Base-by-base conservation (phyloP, 2,113 vertebrate genomes). In the Salvelinus namaycush region DNA sequence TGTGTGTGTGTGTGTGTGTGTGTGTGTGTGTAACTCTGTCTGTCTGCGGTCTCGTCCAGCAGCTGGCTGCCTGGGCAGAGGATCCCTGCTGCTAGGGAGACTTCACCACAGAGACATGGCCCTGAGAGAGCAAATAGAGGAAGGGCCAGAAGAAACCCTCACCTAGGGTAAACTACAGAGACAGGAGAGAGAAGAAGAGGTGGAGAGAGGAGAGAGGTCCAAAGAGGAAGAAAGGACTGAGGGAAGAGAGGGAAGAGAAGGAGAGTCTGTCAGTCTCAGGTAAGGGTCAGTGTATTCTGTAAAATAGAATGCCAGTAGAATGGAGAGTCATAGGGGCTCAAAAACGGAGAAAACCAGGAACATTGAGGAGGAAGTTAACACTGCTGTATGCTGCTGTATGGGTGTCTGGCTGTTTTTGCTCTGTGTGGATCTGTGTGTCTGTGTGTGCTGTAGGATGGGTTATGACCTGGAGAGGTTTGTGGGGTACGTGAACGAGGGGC, bases 391-490 rank as follows among this genome's bases (percentile, higher is more conserved):
- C 3, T 51, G 14, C 51, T 18, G 39, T 44, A 44, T 11, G 39
- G 12, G 51, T 54, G 3, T 18, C 3, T 54, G 51, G 16, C 51
- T 18, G 39, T 54, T 14, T 54, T 54, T 54, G 4, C 5, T 76
- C 74, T 27, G 70, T 69, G 4, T 13, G 3, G 39, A 26, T 54
- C 24, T 75, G 48, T 75, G 31, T 51, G 3, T 16, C 16, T 65
- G 20, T 26, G 13, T 68, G 11, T 51, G 16, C 13, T 49, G 51
- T 7, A 93, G 89, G 80, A 97, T 97, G 96, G 96, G 95, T 34
- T 97, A 94, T 74, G 96, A 97, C 11, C 89, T 94, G 67, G 96
- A 97, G 70, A 94, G 95, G 76, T 97, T 97, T 5, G 93, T 97
- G 60, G 95, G 95, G 69, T 96, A 95, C 0, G 96, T 97, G 66